These are phyloP conservation scores for Bergia sp. DNA, from an alignment of 92 coral and sea anemone genomes.

Conservation along the genomic window DNA sequence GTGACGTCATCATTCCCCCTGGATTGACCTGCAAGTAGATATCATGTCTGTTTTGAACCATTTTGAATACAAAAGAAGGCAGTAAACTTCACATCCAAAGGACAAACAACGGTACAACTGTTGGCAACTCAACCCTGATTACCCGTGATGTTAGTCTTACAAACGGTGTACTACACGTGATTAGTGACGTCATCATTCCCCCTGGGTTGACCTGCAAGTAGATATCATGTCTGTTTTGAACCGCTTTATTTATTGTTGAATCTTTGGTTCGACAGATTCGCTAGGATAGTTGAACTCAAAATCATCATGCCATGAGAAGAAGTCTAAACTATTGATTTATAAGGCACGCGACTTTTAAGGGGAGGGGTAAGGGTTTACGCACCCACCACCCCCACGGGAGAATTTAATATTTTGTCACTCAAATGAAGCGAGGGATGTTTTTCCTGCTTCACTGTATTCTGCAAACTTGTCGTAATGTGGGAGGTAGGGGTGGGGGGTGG, in stretches of 20 bases:
- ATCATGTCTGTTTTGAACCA: background rate
- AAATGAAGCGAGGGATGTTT: too few relatives aligned
- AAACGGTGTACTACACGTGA: conserved; percentile 52
- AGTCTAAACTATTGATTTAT: too few relatives aligned
- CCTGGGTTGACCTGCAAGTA: conserved; percentile 32
- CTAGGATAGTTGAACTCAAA: background rate
- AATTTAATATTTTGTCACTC: too few relatives aligned
- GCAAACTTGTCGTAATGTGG: too few relatives aligned
- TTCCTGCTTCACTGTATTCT: too few relatives aligned
- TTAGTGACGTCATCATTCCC: conserved; percentile 49
- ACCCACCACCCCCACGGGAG: too few relatives aligned
- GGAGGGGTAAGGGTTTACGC: too few relatives aligned
- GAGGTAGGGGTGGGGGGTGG: too few relatives aligned
- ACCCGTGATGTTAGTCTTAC: conserved; percentile 29
- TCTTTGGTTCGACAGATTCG: background rate
- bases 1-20: conserved; percentile 48
- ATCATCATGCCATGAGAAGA: background rate
- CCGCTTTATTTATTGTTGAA: background rate
- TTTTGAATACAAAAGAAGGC: conserved; percentile 23
- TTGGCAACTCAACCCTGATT: conserved; percentile 43
- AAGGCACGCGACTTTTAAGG: too few relatives aligned
- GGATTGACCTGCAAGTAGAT: conserved; percentile 25
- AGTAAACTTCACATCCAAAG: conserved; percentile 11
- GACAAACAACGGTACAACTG: background rate
- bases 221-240: background rate